Base-by-base conservation (phyloP, 2,888 invertebrate genomes). In the Gordius sp. region DNA sequence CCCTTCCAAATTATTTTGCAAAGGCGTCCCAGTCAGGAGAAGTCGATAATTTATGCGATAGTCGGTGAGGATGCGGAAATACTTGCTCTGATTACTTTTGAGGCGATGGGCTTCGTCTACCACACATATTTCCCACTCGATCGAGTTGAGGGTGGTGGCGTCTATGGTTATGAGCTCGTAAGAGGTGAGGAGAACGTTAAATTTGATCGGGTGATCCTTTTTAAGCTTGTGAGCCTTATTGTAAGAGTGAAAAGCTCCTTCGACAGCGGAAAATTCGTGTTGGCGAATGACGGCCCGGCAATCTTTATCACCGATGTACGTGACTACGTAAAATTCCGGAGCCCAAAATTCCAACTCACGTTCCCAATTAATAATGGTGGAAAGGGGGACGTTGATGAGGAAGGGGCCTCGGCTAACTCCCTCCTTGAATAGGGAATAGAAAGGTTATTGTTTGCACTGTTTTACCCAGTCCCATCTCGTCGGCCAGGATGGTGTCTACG, bases 281-380 rank as follows among this genome's bases (percentile, higher is more conserved):
- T 91, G 89, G 57, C 69, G 65, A 61, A 75, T 75, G 1, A 93
- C 84, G 1, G 82, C 82, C 63, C 97, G 76, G 26, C 86, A 85
- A 69, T 97, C 93, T 63, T 75, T 74, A 64, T 75, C 75, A 2
- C 91, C 68, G 28, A 80, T 79, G 67, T 83, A 83, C 0, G 82
- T 82, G 58, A 83, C 81, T 41, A 80, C 79, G 65, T 99, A 97
- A 64, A 99, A 81, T 66, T 99, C 93, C 0, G 97, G 97, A 1
- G 93, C 93, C 97, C 99, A 99, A 25, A 85, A 76, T 70, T 99
- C 97, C 67, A 97, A 97, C 70, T 99, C 99, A 71, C 97, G 76
- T 70, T 99, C 97, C 99, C 99, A 99, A 72, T 99, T 99, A 65
- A 97, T 97, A 61, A 99, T 84, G 0, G 97, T 99, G 0, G 97